Evolutionary conservation across 2,888 invertebrate genomes (phyloP).

Genomic region (Ophonus ardosiacus): DNA sequence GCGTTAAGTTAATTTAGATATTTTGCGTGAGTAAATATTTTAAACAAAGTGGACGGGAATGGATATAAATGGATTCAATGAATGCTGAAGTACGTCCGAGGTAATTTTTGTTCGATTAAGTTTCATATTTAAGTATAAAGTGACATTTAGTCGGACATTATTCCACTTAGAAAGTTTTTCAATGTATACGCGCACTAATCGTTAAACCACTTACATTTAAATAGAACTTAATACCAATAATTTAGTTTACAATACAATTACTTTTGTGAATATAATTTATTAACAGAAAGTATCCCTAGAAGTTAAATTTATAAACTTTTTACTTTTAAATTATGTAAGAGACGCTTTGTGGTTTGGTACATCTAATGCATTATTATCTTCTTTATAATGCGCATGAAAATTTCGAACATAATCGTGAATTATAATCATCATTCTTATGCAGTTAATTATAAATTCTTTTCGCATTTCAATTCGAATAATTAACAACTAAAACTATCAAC

Average conservation of each 20-base stretch:
- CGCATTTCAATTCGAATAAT: too few species aligned
- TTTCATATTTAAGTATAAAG: constrained; percentile 16
- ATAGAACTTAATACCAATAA: neutral
- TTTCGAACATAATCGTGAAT: too few species aligned
- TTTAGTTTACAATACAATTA: neutral
- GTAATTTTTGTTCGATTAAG: constrained; percentile 43
- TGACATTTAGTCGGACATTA: constrained; percentile 25
- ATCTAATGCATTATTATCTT: too few species aligned
- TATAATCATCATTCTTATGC: too few species aligned
- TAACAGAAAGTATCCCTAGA: too few species aligned
- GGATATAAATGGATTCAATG: constrained; percentile 17
- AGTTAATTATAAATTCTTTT: too few species aligned
- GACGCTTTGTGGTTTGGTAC: too few species aligned
- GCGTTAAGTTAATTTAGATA: constrained; percentile 47
- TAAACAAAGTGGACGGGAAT: constrained; percentile 29
- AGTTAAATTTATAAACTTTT: too few species aligned
- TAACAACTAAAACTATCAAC: too few species aligned
- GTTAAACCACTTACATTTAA: neutral
- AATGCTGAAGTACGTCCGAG: constrained; percentile 19
- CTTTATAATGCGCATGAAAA: too few species aligned
- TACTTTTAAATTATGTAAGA: too few species aligned
- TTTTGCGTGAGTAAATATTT: constrained; percentile 38
- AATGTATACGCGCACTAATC: neutral
- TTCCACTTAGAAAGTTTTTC: constrained; percentile 31
- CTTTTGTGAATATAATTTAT: too few species aligned